Conservation (phyloP, 2,888 invertebrate species). For the Lasius fuliginosus region DNA sequence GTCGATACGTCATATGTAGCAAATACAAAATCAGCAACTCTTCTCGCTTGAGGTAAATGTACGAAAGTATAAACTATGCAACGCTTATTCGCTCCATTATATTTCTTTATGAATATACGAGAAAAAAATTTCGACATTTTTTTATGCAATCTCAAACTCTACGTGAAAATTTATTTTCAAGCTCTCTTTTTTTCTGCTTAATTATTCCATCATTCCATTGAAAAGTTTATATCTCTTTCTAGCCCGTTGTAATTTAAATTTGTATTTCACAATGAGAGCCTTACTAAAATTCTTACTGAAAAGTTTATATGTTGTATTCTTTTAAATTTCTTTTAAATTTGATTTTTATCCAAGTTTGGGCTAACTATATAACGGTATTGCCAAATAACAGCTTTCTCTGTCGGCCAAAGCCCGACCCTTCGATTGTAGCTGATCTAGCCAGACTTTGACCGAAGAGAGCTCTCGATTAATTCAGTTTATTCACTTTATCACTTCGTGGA, state of each 20-base stretch:
- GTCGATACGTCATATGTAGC: conserved; percentile 10
- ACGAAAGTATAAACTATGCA: not conserved
- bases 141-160: not conserved
- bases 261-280: too few relatives aligned
- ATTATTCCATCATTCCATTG: too few relatives aligned
- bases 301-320: not conserved
- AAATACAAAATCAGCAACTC: not conserved
- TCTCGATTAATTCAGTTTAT: conserved; percentile 26
- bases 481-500: conserved; percentile 45
- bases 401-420: not conserved
- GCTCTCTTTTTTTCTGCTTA: not conserved
- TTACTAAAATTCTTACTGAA: not conserved
- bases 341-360: not conserved
- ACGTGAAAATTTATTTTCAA: not conserved
- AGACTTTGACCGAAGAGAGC: not conserved
- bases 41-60: not conserved
- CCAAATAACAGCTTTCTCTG: not conserved
- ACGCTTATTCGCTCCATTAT: not conserved
- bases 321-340: not conserved
- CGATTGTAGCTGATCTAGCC: not conserved
- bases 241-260: too few relatives aligned
- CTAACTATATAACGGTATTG: not conserved
- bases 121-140: not conserved
- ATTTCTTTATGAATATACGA: not conserved
- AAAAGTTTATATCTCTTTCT: not conserved